These are phyloP conservation scores for Parauchenoglanis ngamensis DNA, from an alignment of 2,797 vertebrate species.

Conservation along the genomic window DNA sequence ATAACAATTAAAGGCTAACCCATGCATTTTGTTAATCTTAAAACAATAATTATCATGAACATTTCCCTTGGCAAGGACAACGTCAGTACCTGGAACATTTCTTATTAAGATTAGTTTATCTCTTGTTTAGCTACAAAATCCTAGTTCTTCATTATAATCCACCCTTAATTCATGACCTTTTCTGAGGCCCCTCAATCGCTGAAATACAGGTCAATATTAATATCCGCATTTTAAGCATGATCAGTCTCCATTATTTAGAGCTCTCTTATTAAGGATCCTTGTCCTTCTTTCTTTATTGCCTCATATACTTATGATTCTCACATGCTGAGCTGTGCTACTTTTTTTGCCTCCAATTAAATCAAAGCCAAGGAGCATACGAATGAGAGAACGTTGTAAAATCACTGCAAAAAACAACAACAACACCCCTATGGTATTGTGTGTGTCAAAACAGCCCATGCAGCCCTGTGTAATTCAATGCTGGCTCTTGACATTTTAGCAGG, in stretches of 20 bases:
- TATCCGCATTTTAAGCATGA: constrained; percentile 52
- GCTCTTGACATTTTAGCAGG: constrained; percentile 43
- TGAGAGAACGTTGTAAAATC: neutral
- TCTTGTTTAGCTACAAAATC: constrained; percentile 19
- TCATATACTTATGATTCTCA: constrained; percentile 41
- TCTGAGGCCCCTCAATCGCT: constrained; percentile 33
- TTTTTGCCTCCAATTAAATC: constrained; percentile 24
- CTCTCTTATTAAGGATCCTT: constrained; percentile 52
- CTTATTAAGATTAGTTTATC: constrained; percentile 48
- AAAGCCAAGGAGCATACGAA: neutral
- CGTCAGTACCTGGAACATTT: neutral
- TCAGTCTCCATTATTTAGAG: constrained; percentile 52
- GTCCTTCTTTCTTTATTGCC: constrained; percentile 41
- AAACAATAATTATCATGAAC: neutral
- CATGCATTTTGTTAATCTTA: neutral
- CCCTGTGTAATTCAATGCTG: constrained; percentile 23
- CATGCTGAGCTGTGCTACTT: constrained; percentile 13
- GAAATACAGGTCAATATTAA: constrained; percentile 56
- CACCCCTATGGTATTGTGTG: constrained; percentile 18
- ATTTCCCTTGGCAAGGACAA: neutral
- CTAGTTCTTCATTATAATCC: constrained; percentile 53
- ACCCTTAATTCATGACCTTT: constrained; percentile 58
- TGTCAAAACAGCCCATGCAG: constrained; percentile 19
- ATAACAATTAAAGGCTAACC: neutral
- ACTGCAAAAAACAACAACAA: neutral